Base-by-base conservation (phyloP, 2,888 invertebrate genomes). In the Polylopha cassiicola region DNA sequence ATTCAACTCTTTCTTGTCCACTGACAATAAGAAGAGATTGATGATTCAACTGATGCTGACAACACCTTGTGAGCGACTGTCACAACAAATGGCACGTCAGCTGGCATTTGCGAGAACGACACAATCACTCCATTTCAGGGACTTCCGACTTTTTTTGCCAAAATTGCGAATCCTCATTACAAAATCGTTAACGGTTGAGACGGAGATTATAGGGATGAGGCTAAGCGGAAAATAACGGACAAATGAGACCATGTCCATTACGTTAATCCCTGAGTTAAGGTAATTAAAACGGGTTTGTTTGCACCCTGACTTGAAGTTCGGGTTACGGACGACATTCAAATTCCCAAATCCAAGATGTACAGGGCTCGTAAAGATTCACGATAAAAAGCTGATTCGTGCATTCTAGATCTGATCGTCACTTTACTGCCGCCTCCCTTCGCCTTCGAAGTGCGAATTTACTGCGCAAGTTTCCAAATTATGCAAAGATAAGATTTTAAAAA, bases 331-430 rank as follows among this genome's bases (percentile, higher is more conserved):
- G 43, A 47, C 51, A 58, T 53, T 55, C 54, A 52, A 57, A 58
- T 54, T 48, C 47, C 44, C 46, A 54, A 43, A 51, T 51, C 47
- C 44, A 39, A 16, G 50, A 48, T 47, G 47, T 52, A 46, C 49
- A 48, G 44, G 47, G 55, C 55, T 65, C 64, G 58, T 65, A 65
- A 65, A 64, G 58, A 58, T 65, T 67, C 61, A 58, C 66, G 65
- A 66, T 67, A 63, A 65, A 64, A 65, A 56, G 53, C 55, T 55
- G 63, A 61, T 55, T 57, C 54, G 51, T 53, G 53, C 54, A 51
- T 55, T 53, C 52, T 48, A 41, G 49, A 32, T 11, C 24, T 23
- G 23, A 23, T 23, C n/a, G 37, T 36, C 15, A 2, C 36, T 26
- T 32, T 18, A 20, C 30, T 4, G 27, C 14, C 24, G 41, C 13